Evolutionary conservation across 35 echinoderm and acorn worm genomes (phyloP).

Genomic region (Patiria miniata): DNA sequence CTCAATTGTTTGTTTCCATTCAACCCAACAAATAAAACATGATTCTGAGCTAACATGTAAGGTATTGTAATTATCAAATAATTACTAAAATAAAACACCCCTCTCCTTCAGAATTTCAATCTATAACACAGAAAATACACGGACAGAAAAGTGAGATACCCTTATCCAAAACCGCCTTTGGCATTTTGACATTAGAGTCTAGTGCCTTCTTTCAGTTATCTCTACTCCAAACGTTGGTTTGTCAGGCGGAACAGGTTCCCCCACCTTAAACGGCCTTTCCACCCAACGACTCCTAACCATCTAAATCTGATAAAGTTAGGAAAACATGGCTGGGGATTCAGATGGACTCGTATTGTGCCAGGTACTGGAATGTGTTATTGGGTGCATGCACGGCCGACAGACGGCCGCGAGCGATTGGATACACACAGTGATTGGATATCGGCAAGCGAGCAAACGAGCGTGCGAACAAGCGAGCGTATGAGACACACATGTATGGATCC

Average conservation of each 20-base stretch:
- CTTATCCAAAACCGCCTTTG: too few relatives aligned
- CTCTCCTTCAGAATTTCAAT: too few relatives aligned
- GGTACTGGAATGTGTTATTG: constrained; percentile 1
- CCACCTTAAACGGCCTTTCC: neutral
- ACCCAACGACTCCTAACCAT: neutral
- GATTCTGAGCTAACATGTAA: too few relatives aligned
- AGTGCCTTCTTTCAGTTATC: neutral
- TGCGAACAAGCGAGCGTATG: neutral
- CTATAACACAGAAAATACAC: too few relatives aligned
- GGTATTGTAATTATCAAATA: too few relatives aligned
- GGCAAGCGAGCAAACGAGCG: neutral
- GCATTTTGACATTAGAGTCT: too few relatives aligned
- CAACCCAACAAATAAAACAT: too few relatives aligned
- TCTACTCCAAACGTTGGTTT: neutral
- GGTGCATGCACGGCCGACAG: neutral
- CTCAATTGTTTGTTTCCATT: too few relatives aligned
- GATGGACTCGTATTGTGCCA: neutral
- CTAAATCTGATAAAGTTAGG: constrained; percentile 12
- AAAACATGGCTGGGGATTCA: neutral
- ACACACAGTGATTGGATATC: neutral
- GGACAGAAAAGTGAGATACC: too few relatives aligned
- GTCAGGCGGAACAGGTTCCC: neutral
- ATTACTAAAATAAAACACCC: too few relatives aligned
- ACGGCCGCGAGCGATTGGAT: neutral
- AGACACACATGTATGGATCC: neutral